Evolutionary conservation across 1,140 invertebrate species (phyloP), one percentile per base, ranked within the genome.

Genomic region (Gonioctena quinquepunctata): DNA sequence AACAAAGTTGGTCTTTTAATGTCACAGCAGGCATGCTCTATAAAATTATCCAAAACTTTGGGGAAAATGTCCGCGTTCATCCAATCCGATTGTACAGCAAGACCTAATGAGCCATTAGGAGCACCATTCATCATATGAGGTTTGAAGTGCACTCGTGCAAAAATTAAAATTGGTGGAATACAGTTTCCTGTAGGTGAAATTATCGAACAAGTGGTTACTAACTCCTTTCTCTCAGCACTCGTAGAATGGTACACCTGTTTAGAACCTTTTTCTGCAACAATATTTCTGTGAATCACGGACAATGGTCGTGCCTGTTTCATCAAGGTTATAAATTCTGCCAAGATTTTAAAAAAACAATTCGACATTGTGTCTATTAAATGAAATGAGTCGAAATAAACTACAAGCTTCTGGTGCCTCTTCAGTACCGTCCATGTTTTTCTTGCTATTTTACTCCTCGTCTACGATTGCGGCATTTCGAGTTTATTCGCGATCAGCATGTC

Each of bases 41-140:
- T 73, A 63, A 85, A 85, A 75, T 86, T 85, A 5, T 27, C 7
- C 6, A 68, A 7, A 18, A 60, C 57, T 23, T 83, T 74, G 25
- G 81, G 69, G 75, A 84, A 86, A n/a, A 85, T 76, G 7, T 76
- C 62, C 48, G 70, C 72, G 71, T 81, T 86, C 83, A 86, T 82
- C 79, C 84, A 86, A 56, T 78, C 83, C 52, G 77, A 76, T 27
- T 80, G 76, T 23, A 72, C 69, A 8, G n/a, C 81, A 69, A 76
- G 23, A n/a, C 81, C 84, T 23, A 80, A 66, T n/a, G 84, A 79
- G 21, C 82, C 83, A 49, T 81, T 66, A 26, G 83, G 83, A 25
- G 79, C 74, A 70, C 69, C 71, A 49, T 70, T 72, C 2, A 78
- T 23, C 80, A 85, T 83, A 56, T 72, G 48, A 42, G 74, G 50